Conservation (phyloP, 92 coral and sea anemone species). For the Epizoanthus rinbou region DNA sequence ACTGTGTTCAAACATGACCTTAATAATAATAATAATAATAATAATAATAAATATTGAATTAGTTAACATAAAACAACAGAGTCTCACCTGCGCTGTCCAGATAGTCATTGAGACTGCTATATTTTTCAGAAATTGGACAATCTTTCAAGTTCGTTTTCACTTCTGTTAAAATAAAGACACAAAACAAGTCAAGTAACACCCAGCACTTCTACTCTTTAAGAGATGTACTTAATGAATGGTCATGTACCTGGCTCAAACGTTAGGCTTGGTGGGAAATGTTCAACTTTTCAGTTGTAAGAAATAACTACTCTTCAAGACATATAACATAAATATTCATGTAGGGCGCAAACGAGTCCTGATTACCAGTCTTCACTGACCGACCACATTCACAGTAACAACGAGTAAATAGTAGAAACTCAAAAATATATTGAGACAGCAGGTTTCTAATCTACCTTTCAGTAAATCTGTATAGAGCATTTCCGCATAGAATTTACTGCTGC, state of each 20-base stretch:
- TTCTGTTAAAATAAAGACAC: slow-evolving; percentile 43
- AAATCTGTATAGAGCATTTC: slow-evolving; percentile 60
- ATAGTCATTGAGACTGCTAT: slow-evolving; percentile 71
- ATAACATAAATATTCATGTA: no score
- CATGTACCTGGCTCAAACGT: no score
- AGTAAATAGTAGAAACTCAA: neutral
- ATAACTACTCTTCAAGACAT: no score
- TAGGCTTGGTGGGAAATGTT: no score
- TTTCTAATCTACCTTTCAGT: slow-evolving; percentile 60
- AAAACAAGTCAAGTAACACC: neutral
- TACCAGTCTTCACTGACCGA: no score
- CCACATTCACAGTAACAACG: no score
- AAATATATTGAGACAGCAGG: neutral
- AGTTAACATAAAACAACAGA: neutral
- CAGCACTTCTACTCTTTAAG: no score
- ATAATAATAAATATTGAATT: neutral
- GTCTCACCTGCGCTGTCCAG: slow-evolving; percentile 68
- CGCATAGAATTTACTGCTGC: slow-evolving; percentile 93
- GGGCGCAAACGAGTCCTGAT: no score
- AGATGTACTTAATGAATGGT: no score
- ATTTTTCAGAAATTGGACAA: slow-evolving; percentile 71
- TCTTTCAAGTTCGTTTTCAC: slow-evolving; percentile 51
- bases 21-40: no score
- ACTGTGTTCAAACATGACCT: no score
- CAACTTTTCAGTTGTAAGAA: no score